These are phyloP conservation scores for Neomonachus schauinslandi DNA, from an alignment of 2,113 vertebrate genomes.

Conservation along the genomic window DNA sequence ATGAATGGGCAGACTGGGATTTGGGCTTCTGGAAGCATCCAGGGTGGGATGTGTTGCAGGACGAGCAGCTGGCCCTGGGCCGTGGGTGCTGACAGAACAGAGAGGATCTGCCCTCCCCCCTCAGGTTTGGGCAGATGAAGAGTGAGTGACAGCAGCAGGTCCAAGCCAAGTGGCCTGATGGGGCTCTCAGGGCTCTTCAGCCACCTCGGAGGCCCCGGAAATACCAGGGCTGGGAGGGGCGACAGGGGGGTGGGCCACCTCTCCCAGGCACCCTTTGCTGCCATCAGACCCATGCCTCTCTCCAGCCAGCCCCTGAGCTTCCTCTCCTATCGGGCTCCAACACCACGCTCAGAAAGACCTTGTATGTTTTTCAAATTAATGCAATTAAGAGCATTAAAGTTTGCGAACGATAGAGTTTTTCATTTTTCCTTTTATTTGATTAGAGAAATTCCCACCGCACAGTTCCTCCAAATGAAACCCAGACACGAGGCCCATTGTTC, in stretches of 20 bases:
- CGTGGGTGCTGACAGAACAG: slow-evolving; percentile 64
- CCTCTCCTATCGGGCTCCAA: slow-evolving; percentile 61
- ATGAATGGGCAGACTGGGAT: background rate
- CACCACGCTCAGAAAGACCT: slow-evolving; percentile 70
- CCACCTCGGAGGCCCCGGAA: slow-evolving; percentile 61
- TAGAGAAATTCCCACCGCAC: slow-evolving; percentile 87
- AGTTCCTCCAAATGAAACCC: slow-evolving; percentile 88
- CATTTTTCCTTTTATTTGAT: slow-evolving; percentile 91
- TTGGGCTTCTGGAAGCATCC: slow-evolving; percentile 34
- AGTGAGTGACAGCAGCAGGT: slow-evolving; percentile 79
- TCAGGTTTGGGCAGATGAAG: slow-evolving; percentile 9
- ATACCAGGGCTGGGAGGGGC: slow-evolving; percentile 64
- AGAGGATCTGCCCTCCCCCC: slow-evolving; percentile 57
- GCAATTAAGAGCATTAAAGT: slow-evolving; percentile 90
- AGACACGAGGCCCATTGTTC: slow-evolving; percentile 85
- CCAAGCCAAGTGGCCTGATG: slow-evolving; percentile 54
- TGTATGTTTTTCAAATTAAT: slow-evolving; percentile 87
- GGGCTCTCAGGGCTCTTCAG: slow-evolving; percentile 63
- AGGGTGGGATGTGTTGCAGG: slow-evolving; percentile 9
- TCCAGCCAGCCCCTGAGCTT: background rate
- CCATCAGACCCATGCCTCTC: background rate
- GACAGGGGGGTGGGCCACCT: background rate
- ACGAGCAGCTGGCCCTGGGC: slow-evolving; percentile 73
- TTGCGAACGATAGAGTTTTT: slow-evolving; percentile 86
- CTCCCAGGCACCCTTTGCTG: background rate